Base-by-base conservation (phyloP, 2,797 vertebrate species). In the Diplodus sargus region DNA sequence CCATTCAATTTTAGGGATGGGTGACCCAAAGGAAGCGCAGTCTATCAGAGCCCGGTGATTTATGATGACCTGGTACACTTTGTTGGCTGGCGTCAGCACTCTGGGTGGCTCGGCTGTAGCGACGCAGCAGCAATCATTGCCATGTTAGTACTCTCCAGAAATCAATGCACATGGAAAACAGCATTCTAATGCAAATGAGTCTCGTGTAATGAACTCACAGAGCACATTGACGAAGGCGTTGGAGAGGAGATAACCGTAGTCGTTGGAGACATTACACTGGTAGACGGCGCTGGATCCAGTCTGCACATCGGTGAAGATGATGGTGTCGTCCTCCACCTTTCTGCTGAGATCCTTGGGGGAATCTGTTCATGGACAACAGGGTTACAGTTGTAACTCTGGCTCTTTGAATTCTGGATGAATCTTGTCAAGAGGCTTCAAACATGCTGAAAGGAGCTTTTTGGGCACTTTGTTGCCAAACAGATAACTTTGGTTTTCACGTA, bases 221-320 rank as follows among this genome's bases (percentile, higher is more conserved):
- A 99, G 94, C 65, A 99, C 96, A 54, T 98, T 99, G 74, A 99
- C 95, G 85, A 99, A 98, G 30, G 97, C 96, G 1, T 99, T 99
- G 95, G 96, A 92, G 79, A 99, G 91, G 69, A 99, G 93, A 88
- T 99, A 99, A 49, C 98, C 98, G 12, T 97, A 97, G 52, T 96
- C 94, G 59, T 99, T 99, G 70, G 98, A 98, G 61, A 97, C 94
- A 48, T 99, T 99, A 86, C 98, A 99, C 86, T 99, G 98, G 90
- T 97, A 99, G 34, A 99, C 98, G 0, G 97, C 96, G 49, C 97
- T 99, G 78, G 97, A 96, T 13, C 95, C 96, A 18, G 94, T 95
- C 93, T 97, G 97, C 49, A 99, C 96, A 0, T 95, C 95, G 3
- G 95, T 95, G 91, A 99, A 99, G 76, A 97, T 97, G 84, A 99